Percentiles rank a stretch among this genome's conserved stretches.
Evolutionary conservation across 2,113 vertebrate species (phyloP).

Genomic region (Caloenas nicobarica): DNA sequence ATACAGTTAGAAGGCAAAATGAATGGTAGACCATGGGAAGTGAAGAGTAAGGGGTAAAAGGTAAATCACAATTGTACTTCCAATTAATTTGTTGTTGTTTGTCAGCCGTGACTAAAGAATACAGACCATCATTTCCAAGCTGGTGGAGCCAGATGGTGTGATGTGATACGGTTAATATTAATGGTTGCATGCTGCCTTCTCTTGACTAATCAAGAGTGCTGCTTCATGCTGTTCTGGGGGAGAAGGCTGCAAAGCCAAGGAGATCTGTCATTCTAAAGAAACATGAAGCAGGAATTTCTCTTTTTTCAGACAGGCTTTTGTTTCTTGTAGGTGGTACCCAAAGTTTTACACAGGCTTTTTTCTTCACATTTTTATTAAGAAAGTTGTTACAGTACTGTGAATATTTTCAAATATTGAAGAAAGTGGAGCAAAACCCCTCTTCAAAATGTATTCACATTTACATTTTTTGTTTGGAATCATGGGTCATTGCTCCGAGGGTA

Average conservation of each 20-base stretch:
- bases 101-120: not conserved
- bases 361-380: not conserved
- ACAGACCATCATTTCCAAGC: not conserved
- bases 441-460: not conserved
- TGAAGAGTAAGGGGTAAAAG: not conserved
- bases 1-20: not conserved
- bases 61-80: not conserved
- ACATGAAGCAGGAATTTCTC: not conserved
- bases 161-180: not conserved
- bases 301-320: not conserved
- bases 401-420: not conserved
- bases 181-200: conserved; percentile 7
- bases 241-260: not conserved
- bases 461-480: not conserved
- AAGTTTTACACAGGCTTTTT: not conserved
- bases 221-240: not conserved
- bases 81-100: not conserved
- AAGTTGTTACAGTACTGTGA: not conserved
- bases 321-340: not conserved
- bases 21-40: fast-evolving
- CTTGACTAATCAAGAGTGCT: not conserved
- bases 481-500: not conserved
- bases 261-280: not conserved
- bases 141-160: not conserved
- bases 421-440: not conserved